A percentile compares a stretch with the other conserved stretches of the same genome.
Evolutionary conservation across 2,113 vertebrate genomes (phyloP).

Genomic region (Recurvirostra avosetta): DNA sequence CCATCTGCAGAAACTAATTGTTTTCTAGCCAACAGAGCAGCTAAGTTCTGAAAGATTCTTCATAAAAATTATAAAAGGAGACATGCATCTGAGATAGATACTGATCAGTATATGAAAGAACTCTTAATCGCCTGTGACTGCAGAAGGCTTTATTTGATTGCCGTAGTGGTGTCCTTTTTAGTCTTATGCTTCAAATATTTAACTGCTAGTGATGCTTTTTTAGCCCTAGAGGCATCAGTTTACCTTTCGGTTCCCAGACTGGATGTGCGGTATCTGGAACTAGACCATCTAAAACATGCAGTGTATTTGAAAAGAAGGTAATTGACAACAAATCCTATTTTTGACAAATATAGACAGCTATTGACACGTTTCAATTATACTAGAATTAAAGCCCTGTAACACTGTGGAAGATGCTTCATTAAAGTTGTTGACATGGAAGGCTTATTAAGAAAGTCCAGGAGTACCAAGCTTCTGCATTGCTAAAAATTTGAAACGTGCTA

Average conservation of each 20-base stretch:
- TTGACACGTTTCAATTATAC: neutral
- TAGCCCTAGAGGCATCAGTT: neutral
- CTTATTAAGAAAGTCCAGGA: neutral
- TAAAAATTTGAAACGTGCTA: neutral
- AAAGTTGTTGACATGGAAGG: neutral
- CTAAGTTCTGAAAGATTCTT: neutral
- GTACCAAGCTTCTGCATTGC: neutral
- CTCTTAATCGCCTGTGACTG: neutral
- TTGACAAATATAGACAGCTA: neutral
- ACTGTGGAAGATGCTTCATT: neutral
- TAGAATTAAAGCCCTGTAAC: neutral
- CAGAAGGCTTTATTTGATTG: neutral
- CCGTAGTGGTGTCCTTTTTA: neutral
- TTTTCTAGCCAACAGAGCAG: neutral
- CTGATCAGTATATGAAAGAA: neutral
- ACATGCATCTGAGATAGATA: neutral
- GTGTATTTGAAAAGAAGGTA: neutral
- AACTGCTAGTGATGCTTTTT: neutral
- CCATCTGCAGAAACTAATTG: neutral
- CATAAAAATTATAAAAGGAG: neutral
- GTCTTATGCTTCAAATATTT: neutral
- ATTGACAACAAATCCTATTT: neutral
- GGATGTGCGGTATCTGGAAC: neutral
- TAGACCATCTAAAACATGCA: neutral
- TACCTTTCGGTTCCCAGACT: neutral